Conservation (phyloP, 2,888 invertebrate species). For the Phania funesta region DNA sequence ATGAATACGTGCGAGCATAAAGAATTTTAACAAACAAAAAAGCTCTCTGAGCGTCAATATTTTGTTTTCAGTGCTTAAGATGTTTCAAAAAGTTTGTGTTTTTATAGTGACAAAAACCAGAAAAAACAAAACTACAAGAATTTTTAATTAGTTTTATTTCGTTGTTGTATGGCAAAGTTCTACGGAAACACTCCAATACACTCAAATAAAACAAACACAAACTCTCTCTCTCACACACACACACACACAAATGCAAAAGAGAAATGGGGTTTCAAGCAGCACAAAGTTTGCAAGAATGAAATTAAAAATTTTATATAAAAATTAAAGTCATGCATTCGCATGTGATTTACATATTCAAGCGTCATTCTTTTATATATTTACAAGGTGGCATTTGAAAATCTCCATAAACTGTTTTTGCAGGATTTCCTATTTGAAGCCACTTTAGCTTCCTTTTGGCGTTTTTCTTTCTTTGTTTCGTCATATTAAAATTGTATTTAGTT, state of each 20-base stretch:
- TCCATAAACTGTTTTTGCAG: slow-evolving; percentile 51
- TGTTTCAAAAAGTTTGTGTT: not conserved
- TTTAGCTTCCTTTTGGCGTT: slow-evolving; percentile 51
- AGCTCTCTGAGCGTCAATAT: too few relatives aligned
- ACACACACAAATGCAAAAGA: not conserved
- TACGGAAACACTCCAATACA: not conserved
- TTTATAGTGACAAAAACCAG: slow-evolving; percentile 2
- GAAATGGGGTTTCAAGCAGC: not conserved
- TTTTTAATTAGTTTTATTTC: slow-evolving; percentile 49
- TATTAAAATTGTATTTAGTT: slow-evolving; percentile 31
- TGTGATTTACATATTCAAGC: slow-evolving; percentile 42
- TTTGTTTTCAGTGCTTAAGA: not conserved
- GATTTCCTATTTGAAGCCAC: slow-evolving; percentile 64
- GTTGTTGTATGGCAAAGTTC: not conserved
- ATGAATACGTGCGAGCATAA: not conserved
- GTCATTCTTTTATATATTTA: slow-evolving; percentile 8
- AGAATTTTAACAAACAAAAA: not conserved
- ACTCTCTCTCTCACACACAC: not conserved
- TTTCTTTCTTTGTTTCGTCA: slow-evolving; percentile 4
- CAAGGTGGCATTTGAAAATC: slow-evolving; percentile 4
- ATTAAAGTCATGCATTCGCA: slow-evolving; percentile 49
- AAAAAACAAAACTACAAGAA: slow-evolving; percentile 15
- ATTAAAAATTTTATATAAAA: slow-evolving; percentile 11
- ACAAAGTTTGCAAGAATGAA: not conserved
- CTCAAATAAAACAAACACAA: not conserved